Conservation (phyloP, 2,888 invertebrate species). For the Chloromyia formosa region DNA sequence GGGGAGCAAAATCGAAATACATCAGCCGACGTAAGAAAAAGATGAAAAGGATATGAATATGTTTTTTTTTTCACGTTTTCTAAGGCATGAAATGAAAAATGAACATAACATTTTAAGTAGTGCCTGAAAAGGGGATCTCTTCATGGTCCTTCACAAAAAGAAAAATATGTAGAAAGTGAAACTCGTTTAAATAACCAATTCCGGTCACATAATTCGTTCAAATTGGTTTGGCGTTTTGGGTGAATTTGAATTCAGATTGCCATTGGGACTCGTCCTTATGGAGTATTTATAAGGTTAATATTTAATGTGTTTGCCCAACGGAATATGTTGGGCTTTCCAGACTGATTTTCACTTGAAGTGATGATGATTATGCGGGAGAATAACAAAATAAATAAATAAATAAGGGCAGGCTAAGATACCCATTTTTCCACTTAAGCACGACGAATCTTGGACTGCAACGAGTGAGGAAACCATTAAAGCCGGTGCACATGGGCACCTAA, state of each 20-base stretch:
- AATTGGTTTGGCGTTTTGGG: conserved; percentile 21
- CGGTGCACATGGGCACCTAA: too few relatives aligned
- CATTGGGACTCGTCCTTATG: conserved; percentile 4
- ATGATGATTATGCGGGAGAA: too few relatives aligned
- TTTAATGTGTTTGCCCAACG: background rate
- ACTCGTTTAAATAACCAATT: background rate
- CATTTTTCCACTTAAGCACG: too few relatives aligned
- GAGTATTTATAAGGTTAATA: conserved; percentile 22
- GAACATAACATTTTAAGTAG: conserved; percentile 16
- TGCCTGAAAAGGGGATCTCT: background rate
- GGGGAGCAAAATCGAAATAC: background rate
- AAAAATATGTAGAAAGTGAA: background rate
- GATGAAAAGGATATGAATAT: conserved; percentile 20
- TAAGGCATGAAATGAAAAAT: conserved; percentile 38
- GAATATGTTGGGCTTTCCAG: background rate
- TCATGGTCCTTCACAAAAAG: too few relatives aligned
- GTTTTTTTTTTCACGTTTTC: background rate
- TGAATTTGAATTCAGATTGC: background rate
- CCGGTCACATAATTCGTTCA: conserved; percentile 32
- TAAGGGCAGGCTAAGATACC: too few relatives aligned
- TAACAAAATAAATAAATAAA: too few relatives aligned
- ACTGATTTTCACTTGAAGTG: too few relatives aligned
- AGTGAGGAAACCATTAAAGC: too few relatives aligned
- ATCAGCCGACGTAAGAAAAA: background rate
- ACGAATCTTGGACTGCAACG: too few relatives aligned